Percentiles rank a stretch among this genome's conserved stretches.
These are phyloP conservation scores for Bombus fervidus DNA, from an alignment of 1,140 invertebrate genomes.

Conservation along the genomic window DNA sequence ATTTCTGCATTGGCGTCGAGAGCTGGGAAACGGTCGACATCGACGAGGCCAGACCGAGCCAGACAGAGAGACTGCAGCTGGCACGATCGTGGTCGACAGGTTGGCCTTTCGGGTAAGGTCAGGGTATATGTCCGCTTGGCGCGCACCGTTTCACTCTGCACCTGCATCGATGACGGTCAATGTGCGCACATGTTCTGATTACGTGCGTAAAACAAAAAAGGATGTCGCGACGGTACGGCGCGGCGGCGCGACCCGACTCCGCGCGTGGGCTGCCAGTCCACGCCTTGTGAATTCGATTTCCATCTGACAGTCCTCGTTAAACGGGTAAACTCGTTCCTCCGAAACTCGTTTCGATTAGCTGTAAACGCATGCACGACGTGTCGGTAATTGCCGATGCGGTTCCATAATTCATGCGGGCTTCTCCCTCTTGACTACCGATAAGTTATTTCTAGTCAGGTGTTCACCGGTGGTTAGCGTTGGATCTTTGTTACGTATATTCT, in stretches of 20 bases:
- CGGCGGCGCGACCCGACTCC: neutral
- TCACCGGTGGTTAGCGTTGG: no score
- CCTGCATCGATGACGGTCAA: constrained; percentile 58
- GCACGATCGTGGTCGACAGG: constrained; percentile 31
- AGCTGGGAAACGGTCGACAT: constrained; percentile 53
- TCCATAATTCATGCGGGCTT: constrained; percentile 35
- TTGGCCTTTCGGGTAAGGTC: constrained; percentile 55
- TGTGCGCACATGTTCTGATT: constrained; percentile 60
- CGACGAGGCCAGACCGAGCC: constrained; percentile 34
- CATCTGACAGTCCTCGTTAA: constrained; percentile 17
- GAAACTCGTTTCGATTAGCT: constrained; percentile 22
- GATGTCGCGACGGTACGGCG: constrained; percentile 33
- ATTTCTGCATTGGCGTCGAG: constrained; percentile 73
- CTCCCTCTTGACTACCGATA: neutral
- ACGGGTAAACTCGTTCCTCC: constrained; percentile 16
- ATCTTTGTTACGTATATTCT: neutral
- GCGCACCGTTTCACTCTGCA: constrained; percentile 42
- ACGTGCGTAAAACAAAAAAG: constrained; percentile 58
- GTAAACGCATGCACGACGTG: constrained; percentile 22
- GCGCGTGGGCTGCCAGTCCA: constrained; percentile 44
- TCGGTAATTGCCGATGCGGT: constrained; percentile 25
- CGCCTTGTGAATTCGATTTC: constrained; percentile 44
- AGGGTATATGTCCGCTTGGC: constrained; percentile 28
- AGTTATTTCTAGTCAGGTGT: constrained; percentile 14
- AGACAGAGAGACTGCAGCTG: constrained; percentile 37